Conservation (phyloP, 2,888 invertebrate genomes). For the Pomacea canaliculata region DNA sequence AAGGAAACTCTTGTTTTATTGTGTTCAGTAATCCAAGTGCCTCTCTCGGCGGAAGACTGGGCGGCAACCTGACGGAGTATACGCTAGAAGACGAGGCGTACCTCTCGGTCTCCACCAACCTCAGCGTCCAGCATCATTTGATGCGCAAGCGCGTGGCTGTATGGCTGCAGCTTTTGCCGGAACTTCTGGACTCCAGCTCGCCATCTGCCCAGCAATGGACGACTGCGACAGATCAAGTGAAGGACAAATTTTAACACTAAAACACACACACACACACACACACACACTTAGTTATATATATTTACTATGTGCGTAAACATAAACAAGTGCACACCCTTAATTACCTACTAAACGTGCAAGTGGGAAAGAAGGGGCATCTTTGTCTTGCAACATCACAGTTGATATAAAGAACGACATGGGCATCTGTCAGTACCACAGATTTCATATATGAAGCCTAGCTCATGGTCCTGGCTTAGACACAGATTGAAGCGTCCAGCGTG, state of each 20-base stretch:
- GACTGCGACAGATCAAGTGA: background rate
- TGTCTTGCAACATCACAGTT: too few relatives aligned
- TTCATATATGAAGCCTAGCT: too few relatives aligned
- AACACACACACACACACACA: too few relatives aligned
- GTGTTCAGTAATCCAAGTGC: background rate
- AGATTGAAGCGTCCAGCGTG: too few relatives aligned
- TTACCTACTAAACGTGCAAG: too few relatives aligned
- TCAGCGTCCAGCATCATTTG: background rate
- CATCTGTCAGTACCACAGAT: too few relatives aligned
- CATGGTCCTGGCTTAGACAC: too few relatives aligned
- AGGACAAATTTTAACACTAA: background rate
- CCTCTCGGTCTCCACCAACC: background rate
- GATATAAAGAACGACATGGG: too few relatives aligned
- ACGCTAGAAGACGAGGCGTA: background rate
- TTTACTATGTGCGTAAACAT: too few relatives aligned
- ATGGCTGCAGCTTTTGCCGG: background rate
- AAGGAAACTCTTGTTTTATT: background rate
- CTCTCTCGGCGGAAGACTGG: background rate
- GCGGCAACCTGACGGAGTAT: background rate
- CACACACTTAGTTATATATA: too few relatives aligned
- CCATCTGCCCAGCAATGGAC: background rate
- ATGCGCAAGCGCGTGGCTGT: background rate
- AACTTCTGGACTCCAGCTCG: background rate
- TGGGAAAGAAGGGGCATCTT: too few relatives aligned
- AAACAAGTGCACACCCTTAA: too few relatives aligned